A percentile compares a stretch with the other conserved stretches of the same genome.
Evolutionary conservation across 53 echinoderm and acorn worm species (phyloP).

Genomic region (Holothuria leucospilota): DNA sequence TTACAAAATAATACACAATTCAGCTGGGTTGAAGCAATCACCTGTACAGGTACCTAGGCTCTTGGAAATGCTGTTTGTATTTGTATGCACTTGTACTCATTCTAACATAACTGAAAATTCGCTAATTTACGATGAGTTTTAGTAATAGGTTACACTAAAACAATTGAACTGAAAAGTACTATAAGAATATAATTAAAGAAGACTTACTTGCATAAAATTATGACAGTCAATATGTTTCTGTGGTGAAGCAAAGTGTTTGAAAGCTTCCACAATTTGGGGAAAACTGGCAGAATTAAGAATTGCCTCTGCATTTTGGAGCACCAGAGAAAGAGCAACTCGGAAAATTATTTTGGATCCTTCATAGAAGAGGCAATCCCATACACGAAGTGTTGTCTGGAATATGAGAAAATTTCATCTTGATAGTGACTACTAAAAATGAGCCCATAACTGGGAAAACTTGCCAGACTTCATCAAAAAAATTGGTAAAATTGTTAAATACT

Average conservation of each 20-base stretch:
- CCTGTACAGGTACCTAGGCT: too few relatives aligned
- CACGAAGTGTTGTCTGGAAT: constrained; percentile 84
- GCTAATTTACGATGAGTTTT: too few relatives aligned
- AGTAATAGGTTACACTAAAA: too few relatives aligned
- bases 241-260: constrained; percentile 72
- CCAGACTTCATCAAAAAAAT: too few relatives aligned
- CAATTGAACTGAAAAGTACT: neutral
- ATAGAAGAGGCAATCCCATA: constrained; percentile 98
- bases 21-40: too few relatives aligned
- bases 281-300: constrained; percentile 70
- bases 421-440: too few relatives aligned
- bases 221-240: constrained; percentile 89
- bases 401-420: neutral
- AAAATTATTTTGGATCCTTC: constrained; percentile 96
- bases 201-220: constrained; percentile 87
- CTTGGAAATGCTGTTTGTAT: too few relatives aligned
- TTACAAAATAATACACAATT: too few relatives aligned
- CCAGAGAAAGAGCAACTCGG: constrained; percentile 80
- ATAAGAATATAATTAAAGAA: neutral
- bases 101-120: too few relatives aligned
- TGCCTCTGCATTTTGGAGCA: constrained; percentile 71
- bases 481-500: too few relatives aligned
- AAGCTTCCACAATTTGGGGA: constrained; percentile 78
- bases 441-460: too few relatives aligned
- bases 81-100: too few relatives aligned